Evolutionary conservation across 2,113 vertebrate genomes (phyloP).

Genomic region (Xiphophorus hellerii): DNA sequence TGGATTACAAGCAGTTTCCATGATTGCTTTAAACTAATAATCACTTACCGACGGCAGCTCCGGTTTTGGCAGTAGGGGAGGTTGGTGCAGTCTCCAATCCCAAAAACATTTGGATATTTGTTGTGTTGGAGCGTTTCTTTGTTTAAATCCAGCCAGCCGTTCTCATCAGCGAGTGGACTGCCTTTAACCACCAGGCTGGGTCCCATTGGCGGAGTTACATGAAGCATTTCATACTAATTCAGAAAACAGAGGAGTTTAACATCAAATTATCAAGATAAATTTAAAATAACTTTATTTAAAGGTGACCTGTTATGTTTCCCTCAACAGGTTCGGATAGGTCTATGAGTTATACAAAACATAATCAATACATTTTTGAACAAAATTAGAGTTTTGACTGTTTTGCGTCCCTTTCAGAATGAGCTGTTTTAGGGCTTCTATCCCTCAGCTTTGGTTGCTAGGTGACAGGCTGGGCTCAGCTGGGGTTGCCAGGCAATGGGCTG

Average conservation of each 20-base stretch:
- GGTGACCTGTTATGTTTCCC: too few species aligned
- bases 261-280: not conserved
- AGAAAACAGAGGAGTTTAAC: not conserved
- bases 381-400: too few species aligned
- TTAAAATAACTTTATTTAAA: not conserved
- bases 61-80: conserved; percentile 94
- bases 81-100: conserved; percentile 96
- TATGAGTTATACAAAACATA: too few species aligned
- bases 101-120: conserved; percentile 92
- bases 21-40: not conserved
- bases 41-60: conserved; percentile 89
- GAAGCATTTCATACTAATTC: conserved; percentile 95
- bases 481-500: too few species aligned
- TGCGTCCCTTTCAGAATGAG: too few species aligned
- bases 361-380: too few species aligned
- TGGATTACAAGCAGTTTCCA: conserved; percentile 10
- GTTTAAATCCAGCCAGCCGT: conserved; percentile 90
- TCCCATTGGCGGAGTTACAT: conserved; percentile 97
- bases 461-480: too few species aligned
- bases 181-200: conserved; percentile 84
- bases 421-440: too few species aligned
- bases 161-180: conserved; percentile 82
- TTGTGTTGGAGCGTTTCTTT: conserved; percentile 92
- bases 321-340: too few species aligned
- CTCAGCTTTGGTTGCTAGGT: too few species aligned